Conservation (phyloP, 2,888 invertebrate species). For the Drosophila meridionalis region DNA sequence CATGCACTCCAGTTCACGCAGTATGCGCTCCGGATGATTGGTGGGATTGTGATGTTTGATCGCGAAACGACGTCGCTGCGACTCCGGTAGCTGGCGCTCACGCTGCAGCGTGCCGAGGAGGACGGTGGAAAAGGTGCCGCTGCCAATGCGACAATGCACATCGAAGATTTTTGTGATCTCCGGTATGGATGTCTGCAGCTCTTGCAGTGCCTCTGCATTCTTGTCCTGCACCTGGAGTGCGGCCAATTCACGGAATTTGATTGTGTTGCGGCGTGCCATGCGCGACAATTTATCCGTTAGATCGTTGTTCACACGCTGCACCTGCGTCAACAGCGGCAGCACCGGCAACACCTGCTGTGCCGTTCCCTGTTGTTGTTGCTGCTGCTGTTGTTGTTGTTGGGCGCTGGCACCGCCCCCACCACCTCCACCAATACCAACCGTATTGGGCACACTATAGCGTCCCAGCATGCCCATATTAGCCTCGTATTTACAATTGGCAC, state of each 20-base stretch:
- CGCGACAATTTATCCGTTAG: slow-evolving; percentile 45
- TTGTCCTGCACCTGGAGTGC: slow-evolving; percentile 60
- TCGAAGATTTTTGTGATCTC: slow-evolving; percentile 88
- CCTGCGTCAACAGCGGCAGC: slow-evolving; percentile 36
- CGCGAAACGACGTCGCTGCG: slow-evolving; percentile 89
- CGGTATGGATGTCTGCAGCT: slow-evolving; percentile 86
- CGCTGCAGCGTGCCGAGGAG: slow-evolving; percentile 89
- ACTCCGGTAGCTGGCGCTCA: slow-evolving; percentile 83
- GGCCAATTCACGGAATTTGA: slow-evolving; percentile 53
- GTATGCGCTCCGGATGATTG: slow-evolving; percentile 92
- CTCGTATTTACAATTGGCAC: slow-evolving; percentile 10
- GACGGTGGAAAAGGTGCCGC: slow-evolving; percentile 96
- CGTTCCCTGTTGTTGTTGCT: slow-evolving; percentile 8
- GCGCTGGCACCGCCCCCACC: not conserved
- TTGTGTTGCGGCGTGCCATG: slow-evolving; percentile 47
- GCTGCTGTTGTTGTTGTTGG: slow-evolving; percentile 14
- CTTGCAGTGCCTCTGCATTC: slow-evolving; percentile 79
- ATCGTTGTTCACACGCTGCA: slow-evolving; percentile 51
- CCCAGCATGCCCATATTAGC: slow-evolving; percentile 20
- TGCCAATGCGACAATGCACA: slow-evolving; percentile 90
- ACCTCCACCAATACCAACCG: not conserved
- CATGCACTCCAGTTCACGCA: slow-evolving; percentile 92
- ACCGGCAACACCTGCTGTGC: slow-evolving; percentile 15
- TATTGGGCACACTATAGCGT: slow-evolving; percentile 27
- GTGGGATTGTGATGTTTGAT: slow-evolving; percentile 95